phyloP scores from a whole-genome alignment of 2,113 vertebrate species.

The Pterocles gutturalis region DNA sequence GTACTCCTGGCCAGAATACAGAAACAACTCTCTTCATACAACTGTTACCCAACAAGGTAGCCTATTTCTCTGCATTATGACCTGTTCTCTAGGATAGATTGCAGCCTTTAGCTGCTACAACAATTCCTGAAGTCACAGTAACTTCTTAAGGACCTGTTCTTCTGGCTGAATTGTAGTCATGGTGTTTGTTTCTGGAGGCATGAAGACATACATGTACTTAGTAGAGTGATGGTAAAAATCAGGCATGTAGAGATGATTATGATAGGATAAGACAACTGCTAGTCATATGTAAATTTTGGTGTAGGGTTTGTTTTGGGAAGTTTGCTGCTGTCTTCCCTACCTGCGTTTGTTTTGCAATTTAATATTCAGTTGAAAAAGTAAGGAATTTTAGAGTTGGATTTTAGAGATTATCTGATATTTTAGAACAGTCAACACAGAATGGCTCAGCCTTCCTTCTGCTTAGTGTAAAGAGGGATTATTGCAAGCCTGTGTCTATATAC shows the following conservation, averaged over 20 bases:
- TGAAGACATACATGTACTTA: background rate
- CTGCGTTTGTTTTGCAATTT: background rate
- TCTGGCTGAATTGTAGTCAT: background rate
- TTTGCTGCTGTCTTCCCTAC: background rate
- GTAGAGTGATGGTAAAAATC: background rate
- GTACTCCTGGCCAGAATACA: background rate
- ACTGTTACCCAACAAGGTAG: background rate
- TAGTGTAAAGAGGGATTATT: background rate
- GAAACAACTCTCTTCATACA: background rate
- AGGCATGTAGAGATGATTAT: no score
- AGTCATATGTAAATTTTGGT: background rate
- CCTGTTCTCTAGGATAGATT: rapidly evolving
- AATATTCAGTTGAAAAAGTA: background rate
- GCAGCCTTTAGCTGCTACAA: background rate
- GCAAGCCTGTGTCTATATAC: background rate
- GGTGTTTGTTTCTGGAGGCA: background rate
- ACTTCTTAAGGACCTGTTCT: background rate
- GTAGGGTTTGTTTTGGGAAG: background rate
- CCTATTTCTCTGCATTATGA: background rate
- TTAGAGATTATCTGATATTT: background rate
- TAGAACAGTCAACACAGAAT: background rate
- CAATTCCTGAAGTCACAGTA: background rate
- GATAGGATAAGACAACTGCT: background rate
- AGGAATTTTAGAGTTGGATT: background rate
- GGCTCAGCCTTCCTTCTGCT: background rate